A percentile compares a stretch with the other conserved stretches of the same genome.
Evolutionary conservation across 2,888 invertebrate genomes (phyloP).

Genomic region (Drosophila formosana): DNA sequence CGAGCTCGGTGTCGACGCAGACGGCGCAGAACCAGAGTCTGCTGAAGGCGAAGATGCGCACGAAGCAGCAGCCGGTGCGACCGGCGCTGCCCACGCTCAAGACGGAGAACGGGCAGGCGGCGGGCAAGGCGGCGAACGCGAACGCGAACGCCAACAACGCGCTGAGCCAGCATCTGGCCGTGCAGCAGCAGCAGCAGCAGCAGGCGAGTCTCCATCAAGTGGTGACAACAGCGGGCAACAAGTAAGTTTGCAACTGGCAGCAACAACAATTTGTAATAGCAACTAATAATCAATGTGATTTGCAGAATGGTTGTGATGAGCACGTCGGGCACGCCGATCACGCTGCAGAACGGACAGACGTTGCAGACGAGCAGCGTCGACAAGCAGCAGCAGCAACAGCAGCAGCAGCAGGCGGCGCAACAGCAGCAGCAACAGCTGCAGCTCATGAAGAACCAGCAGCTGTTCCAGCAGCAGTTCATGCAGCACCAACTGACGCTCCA

Average conservation of each 20-base stretch:
- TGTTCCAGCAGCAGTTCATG: constrained; percentile 82
- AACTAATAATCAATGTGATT: background rate
- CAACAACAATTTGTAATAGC: background rate
- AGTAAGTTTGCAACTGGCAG: constrained; percentile 83
- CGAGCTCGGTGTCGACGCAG: constrained; percentile 94
- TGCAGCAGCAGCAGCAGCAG: constrained; percentile 66
- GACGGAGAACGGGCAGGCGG: constrained; percentile 90
- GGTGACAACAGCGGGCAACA: constrained; percentile 86
- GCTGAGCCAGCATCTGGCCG: constrained; percentile 60
- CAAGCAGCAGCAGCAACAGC: constrained; percentile 80
- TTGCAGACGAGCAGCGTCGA: constrained; percentile 82
- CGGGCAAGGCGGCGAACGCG: constrained; percentile 48
- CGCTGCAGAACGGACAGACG: constrained; percentile 83
- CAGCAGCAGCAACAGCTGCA: constrained; percentile 67
- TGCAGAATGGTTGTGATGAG: constrained; percentile 85
- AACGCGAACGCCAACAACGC: constrained; percentile 78
- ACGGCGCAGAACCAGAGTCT: constrained; percentile 87
- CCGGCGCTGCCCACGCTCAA: constrained; percentile 89
- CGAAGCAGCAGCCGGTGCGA: constrained; percentile 89
- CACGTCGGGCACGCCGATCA: constrained; percentile 83
- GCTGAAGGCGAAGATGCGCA: constrained; percentile 87
- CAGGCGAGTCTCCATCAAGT: constrained; percentile 85
- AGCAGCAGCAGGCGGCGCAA: constrained; percentile 62
- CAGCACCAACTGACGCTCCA: constrained; percentile 81
- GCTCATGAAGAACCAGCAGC: constrained; percentile 60